Evolutionary conservation across 2,113 vertebrate species (phyloP), one percentile per base, ranked within the genome.

Genomic region (Colistium nudipinnis): DNA sequence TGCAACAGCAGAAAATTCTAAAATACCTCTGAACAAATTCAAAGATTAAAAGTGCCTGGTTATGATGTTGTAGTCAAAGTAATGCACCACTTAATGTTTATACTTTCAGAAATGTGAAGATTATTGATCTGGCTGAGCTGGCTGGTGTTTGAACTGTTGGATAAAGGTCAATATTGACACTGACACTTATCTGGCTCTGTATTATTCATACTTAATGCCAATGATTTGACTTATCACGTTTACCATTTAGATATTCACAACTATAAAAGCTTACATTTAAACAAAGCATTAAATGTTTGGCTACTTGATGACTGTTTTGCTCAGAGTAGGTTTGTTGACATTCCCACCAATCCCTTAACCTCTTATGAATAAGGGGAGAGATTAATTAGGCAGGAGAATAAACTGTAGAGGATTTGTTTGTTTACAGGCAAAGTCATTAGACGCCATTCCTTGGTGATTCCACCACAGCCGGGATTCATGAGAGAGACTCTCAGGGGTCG

Each of bases 381-480:
- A 83, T 70, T 70, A 81, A 87, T 87, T 81, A 86, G 56, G 24
- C 59, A 17, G 61, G 28, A 8, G 44, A 48, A 45, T 44, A n/a
- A 63, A 60, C 65, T 67, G 51, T 25, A 25, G 36, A 54, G 39
- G 31, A 27, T 84, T 70, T 80, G 44, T 86, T 72, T 82, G 76
- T 87, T 86, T 89, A 36, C 36, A 68, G 35, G 13, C 43, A 25
- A 75, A 63, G 56, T 75, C 81, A 78, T 82, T 76, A 80, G 69
- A 68, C 39, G 20, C 62, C 7, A 17, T 54, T 80, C 83, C 73
- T 70, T 20, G 1, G 48, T 60, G 80, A 63, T 9, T 33, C 53
- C 27, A 20, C 62, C 57, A 57, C 55, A 57, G 61, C 35, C 41
- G 69, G 43, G 63, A 56, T 63, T 76, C 65, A 83, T 85, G 71